Evolutionary conservation across 2,113 vertebrate genomes (phyloP).

Genomic region (Pithys albifrons): DNA sequence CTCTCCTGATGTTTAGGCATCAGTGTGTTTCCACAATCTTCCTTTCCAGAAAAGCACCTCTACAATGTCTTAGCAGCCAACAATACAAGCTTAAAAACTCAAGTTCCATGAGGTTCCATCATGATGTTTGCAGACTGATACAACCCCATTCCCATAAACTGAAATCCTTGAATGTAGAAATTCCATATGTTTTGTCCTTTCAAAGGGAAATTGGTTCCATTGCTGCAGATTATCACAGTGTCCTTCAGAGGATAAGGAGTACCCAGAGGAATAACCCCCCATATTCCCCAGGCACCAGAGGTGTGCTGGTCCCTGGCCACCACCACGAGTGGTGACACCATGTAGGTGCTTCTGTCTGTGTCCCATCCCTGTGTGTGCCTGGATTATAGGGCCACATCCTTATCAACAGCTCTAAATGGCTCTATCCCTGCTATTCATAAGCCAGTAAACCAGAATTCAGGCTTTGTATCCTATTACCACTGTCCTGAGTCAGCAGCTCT

Average conservation of each 20-base stretch:
- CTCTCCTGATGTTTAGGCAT: neutral
- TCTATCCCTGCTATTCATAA: neutral
- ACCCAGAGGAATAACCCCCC: neutral
- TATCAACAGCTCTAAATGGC: neutral
- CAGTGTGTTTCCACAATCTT: constrained; percentile 46
- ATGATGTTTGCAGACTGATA: constrained; percentile 31
- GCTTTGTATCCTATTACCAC: neutral
- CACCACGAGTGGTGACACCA: rapidly evolving
- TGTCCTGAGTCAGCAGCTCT: constrained; percentile 46
- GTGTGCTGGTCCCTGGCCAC: neutral
- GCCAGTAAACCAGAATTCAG: neutral
- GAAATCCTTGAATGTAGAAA: neutral
- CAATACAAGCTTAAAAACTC: neutral
- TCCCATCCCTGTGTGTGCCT: neutral
- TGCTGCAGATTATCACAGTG: constrained; percentile 16
- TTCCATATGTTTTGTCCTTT: constrained; percentile 45
- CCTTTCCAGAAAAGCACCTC: neutral
- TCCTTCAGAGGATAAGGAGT: neutral
- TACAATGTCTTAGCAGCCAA: constrained; percentile 4
- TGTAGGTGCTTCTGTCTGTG: neutral
- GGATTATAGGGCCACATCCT: neutral
- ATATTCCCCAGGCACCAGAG: rapidly evolving
- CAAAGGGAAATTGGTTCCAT: constrained; percentile 34
- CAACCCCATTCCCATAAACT: constrained; percentile 22
- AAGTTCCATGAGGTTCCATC: constrained; percentile 8